Base-by-base conservation (phyloP, 1,140 invertebrate genomes). In the Drosophila cardini region DNA sequence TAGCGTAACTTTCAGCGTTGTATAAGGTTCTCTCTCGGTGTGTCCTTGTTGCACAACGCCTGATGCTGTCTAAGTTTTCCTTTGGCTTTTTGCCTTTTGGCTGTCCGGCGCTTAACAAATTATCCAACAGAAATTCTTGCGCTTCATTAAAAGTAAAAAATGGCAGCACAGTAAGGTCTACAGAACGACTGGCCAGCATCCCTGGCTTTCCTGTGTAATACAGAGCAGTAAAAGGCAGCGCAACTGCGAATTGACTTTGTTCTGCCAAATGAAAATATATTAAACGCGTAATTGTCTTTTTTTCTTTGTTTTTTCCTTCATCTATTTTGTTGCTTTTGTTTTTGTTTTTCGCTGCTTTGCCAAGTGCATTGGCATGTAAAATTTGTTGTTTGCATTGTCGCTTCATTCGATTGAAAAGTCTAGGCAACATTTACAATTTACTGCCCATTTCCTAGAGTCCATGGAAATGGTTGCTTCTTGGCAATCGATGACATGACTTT, bases 141-240 rank as follows among this genome's bases (percentile, higher is more conserved):
- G 87, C 80, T 90, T 90, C 87, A 90, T 90, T 90, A 90, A 90
- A 89, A 90, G 83, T 91, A 90, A 90, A 90, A 89, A 89, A 90
- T 87, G 84, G 78, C 76, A 84, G 80, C 70, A 48, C 48, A 77
- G 21, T 26, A 26, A 26, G 79, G 64, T 65, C 74, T 42, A 50
- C 58, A 65, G 69, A 32, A 68, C 56, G 56, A 50, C 65, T 73
- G 57, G 52, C 71, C 71, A 69, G 40, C 53, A 34, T 10, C 46
- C 58, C 73, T 9, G 2, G 15, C 36, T 32, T 40, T n/a, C 11
- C 50, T 61, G 26, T 52, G 60, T 76, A 72, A 76, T 76, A 72
- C 61, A 72, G 73, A 72, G 73, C 61, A 76, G 73, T 76, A 52
- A 60, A 65, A 76, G 60, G 48, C 67, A 32, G 65, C 46, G 65